A percentile compares a stretch with the other conserved stretches of the same genome.
Evolutionary conservation across 2,113 vertebrate genomes (phyloP).

Genomic region (Anser brachyrhynchus): DNA sequence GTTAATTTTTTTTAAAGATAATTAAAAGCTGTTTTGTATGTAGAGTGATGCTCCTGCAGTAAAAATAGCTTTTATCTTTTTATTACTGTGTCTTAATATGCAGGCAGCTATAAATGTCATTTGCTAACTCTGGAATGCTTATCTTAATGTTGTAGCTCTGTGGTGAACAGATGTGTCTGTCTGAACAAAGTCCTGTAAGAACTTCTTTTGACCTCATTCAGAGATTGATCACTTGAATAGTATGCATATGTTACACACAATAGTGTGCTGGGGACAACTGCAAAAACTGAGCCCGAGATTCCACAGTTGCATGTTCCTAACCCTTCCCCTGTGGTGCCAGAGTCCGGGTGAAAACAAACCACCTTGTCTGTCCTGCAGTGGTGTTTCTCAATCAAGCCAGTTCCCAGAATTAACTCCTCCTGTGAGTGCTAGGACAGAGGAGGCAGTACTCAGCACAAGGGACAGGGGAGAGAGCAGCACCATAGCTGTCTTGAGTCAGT

Average conservation of each 20-base stretch:
- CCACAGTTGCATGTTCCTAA: fast-evolving
- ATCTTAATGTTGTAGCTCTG: background rate
- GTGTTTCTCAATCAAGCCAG: background rate
- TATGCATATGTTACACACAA: background rate
- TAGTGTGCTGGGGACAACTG: fast-evolving
- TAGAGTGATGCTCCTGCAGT: background rate
- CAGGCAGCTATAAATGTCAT: background rate
- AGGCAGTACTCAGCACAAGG: background rate
- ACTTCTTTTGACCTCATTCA: background rate
- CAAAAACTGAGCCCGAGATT: background rate
- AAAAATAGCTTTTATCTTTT: background rate
- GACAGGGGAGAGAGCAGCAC: background rate
- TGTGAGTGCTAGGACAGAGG: background rate
- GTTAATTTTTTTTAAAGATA: background rate
- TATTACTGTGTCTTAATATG: background rate
- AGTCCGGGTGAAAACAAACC: background rate
- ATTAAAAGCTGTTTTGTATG: background rate
- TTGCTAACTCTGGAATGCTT: background rate
- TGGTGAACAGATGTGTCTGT: background rate
- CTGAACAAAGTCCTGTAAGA: background rate
- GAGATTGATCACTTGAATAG: background rate
- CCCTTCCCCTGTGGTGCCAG: background rate
- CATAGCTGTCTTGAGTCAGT: background rate
- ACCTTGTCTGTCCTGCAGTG: background rate
- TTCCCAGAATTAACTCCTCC: background rate